Conservation (phyloP, 2,888 invertebrate species). For the Pollenia amentaria region DNA sequence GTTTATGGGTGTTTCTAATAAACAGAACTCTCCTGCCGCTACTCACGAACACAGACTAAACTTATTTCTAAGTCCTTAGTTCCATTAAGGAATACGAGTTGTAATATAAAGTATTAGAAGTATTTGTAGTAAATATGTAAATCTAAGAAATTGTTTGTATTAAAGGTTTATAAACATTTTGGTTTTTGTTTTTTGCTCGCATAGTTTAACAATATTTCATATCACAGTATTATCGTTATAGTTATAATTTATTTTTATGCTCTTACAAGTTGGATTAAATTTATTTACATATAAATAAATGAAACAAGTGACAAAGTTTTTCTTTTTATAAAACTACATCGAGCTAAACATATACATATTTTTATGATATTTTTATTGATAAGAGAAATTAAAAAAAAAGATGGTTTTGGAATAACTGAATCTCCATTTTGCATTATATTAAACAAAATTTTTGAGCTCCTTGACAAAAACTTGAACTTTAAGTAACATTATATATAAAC, state of each 20-base stretch:
- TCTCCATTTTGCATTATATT: too few relatives aligned
- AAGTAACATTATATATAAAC: too few relatives aligned
- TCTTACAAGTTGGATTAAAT: conserved; percentile 67
- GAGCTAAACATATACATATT: too few relatives aligned
- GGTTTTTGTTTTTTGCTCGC: conserved; percentile 15
- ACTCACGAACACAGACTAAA: neutral
- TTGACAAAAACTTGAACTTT: too few relatives aligned
- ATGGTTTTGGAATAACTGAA: too few relatives aligned
- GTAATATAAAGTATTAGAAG: neutral
- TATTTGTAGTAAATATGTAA: conserved; percentile 51
- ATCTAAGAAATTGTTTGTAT: neutral
- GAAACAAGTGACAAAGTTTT: neutral
- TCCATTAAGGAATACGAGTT: conserved; percentile 5
- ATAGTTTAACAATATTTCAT: neutral
- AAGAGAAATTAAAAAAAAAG: too few relatives aligned
- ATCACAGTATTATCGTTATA: conserved; percentile 58
- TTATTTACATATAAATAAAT: neutral
- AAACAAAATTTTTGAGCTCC: too few relatives aligned
- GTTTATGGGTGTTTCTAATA: conserved; percentile 48
- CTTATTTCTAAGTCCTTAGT: conserved; percentile 2
- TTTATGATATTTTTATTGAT: too few relatives aligned
- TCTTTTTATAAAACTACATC: neutral
- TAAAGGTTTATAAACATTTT: conserved; percentile 33
- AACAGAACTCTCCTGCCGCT: neutral
- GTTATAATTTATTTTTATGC: conserved; percentile 78